Conservation (phyloP, 1,140 invertebrate genomes). For the Pogonomyrmex barbatus region DNA sequence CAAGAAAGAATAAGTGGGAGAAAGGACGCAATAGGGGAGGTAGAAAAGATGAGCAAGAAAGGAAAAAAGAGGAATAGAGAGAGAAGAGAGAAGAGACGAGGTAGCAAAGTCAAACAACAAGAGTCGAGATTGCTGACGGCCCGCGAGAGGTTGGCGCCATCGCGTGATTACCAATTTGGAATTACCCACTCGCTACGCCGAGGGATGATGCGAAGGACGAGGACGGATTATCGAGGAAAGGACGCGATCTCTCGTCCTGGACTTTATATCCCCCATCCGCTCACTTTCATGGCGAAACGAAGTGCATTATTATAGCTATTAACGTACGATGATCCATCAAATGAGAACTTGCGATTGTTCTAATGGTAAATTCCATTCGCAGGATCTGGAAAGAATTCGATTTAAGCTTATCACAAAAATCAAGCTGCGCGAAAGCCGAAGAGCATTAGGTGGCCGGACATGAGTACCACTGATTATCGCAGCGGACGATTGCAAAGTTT, state of each 20-base stretch:
- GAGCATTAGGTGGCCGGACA: not conserved
- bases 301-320: conserved; percentile 49
- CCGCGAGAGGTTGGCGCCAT: conserved; percentile 86
- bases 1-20: conserved; percentile 44
- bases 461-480: not conserved
- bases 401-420: conserved; percentile 2
- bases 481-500: not conserved
- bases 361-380: conserved; percentile 24
- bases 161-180: conserved; percentile 87
- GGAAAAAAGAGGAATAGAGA: conserved; percentile 36
- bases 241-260: conserved; percentile 53
- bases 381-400: not conserved
- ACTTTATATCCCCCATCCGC: conserved; percentile 34
- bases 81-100: conserved; percentile 62
- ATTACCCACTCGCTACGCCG: conserved; percentile 79
- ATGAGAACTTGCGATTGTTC: conserved; percentile 24
- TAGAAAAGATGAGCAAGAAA: conserved; percentile 21
- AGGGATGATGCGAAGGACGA: conserved; percentile 79
- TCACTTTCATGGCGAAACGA: conserved; percentile 43
- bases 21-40: conserved; percentile 40
- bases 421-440: not conserved
- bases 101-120: conserved; percentile 79
- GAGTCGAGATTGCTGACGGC: conserved; percentile 85
- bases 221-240: conserved; percentile 69
- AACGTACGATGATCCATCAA: conserved; percentile 25